These are phyloP conservation scores for Enteromius thamalakanensis DNA, from an alignment of 2,797 vertebrate genomes.

Conservation along the genomic window DNA sequence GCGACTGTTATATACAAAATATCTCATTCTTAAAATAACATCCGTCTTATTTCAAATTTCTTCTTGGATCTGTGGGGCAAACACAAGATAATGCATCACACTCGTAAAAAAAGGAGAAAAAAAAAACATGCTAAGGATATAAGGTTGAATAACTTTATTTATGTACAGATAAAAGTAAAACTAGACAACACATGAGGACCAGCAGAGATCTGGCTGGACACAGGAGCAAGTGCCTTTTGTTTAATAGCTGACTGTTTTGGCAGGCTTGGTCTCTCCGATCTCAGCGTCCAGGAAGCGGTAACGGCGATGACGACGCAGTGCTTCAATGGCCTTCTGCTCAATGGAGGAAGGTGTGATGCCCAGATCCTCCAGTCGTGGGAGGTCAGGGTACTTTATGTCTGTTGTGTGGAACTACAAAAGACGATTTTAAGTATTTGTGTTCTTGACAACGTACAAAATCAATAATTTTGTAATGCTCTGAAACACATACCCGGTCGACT, in stretches of 20 bases:
- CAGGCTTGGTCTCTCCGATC: constrained; percentile 83
- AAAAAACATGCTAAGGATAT: background rate
- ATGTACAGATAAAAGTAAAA: constrained; percentile 74
- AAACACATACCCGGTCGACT: constrained; percentile 86
- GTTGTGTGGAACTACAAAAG: constrained; percentile 84
- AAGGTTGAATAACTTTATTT: constrained; percentile 66
- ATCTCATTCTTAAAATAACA: background rate
- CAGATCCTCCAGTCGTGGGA: constrained; percentile 91
- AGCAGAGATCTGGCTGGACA: constrained; percentile 37
- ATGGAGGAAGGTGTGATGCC: constrained; percentile 81
- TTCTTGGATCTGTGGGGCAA: background rate
- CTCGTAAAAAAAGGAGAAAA: background rate
- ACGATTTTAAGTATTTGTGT: background rate
- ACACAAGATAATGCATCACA: too few relatives aligned
- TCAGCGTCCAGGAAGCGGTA: constrained; percentile 86
- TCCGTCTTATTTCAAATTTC: background rate
- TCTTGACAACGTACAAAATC: background rate
- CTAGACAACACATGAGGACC: constrained; percentile 54
- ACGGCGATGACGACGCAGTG: constrained; percentile 88
- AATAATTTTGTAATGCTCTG: background rate
- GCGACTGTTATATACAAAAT: background rate
- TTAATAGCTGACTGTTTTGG: constrained; percentile 82
- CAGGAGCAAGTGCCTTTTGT: background rate
- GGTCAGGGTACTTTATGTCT: constrained; percentile 84
- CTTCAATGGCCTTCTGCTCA: constrained; percentile 90